Percentiles rank a stretch among this genome's conserved stretches.
These are phyloP conservation scores for Thecophora atra DNA, from an alignment of 2,888 invertebrate genomes.

Conservation along the genomic window DNA sequence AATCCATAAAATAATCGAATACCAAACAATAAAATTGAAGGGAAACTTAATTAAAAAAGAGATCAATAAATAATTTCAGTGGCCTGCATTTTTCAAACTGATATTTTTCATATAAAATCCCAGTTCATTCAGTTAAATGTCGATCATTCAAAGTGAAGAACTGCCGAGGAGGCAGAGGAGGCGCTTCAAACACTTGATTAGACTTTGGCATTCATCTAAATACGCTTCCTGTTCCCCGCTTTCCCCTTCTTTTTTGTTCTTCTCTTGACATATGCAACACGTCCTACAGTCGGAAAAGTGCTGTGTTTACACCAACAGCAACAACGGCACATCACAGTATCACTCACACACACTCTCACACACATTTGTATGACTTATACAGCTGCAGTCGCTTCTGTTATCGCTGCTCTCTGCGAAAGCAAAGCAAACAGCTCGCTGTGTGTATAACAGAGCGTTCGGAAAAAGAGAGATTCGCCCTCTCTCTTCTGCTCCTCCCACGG, in stretches of 20 bases:
- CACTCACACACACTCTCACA: background rate
- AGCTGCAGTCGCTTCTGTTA: background rate
- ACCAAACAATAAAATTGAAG: background rate
- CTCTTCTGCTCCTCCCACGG: too few species aligned
- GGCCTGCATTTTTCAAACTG: background rate
- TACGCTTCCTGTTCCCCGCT: too few species aligned
- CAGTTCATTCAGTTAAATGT: background rate
- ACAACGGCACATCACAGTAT: background rate
- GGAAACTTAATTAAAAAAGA: background rate
- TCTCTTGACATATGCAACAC: conserved; percentile 3
- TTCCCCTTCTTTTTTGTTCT: background rate
- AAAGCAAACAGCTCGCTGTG: too few species aligned
- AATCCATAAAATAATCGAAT: background rate
- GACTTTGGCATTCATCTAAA: too few species aligned
- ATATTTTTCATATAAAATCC: background rate
- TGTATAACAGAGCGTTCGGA: too few species aligned
- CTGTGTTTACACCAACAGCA: background rate
- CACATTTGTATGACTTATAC: too few species aligned
- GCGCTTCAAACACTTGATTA: too few species aligned
- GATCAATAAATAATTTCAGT: too few species aligned
- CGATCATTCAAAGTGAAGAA: background rate
- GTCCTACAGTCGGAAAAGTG: too few species aligned
- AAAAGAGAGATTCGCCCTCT: too few species aligned
- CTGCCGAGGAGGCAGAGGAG: background rate
- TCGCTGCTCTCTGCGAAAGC: too few species aligned